phyloP scores from a whole-genome alignment of 1,140 invertebrate species.

The Panulirus ornatus region DNA sequence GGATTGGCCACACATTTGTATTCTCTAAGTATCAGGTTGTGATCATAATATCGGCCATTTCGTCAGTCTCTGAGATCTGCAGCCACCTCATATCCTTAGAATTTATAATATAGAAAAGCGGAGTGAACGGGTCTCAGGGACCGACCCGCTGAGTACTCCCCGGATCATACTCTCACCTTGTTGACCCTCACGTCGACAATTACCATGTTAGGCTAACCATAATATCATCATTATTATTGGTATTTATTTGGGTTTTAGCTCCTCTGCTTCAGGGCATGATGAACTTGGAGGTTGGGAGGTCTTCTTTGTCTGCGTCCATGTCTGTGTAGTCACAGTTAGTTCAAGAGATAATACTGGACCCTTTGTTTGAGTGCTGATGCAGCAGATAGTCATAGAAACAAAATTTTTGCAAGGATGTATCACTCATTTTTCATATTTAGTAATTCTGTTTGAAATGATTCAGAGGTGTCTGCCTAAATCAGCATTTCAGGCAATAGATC shows the following conservation, averaged over 20 bases:
- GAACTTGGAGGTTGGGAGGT: not conserved
- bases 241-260: not conserved
- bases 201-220: not conserved
- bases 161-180: not conserved
- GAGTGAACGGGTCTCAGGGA: not conserved
- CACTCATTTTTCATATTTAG: no score
- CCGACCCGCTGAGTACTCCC: not conserved
- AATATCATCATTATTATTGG: not conserved
- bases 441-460: not conserved
- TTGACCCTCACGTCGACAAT: not conserved
- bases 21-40: constrained; percentile 9
- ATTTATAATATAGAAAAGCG: constrained; percentile 8
- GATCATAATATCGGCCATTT: not conserved
- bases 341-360: constrained; percentile 59
- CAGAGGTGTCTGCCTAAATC: constrained; percentile 1
- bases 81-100: not conserved
- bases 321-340: constrained; percentile 26
- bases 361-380: constrained; percentile 50
- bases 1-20: not conserved
- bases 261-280: not conserved
- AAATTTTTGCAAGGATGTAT: no score
- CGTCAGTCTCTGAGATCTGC: not conserved
- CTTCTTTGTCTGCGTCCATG: not conserved
- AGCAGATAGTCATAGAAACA: no score
- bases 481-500: constrained; percentile 59